Evolutionary conservation across 1,140 invertebrate genomes (phyloP), one percentile per base, ranked within the genome.

Genomic region (Gryllus bimaculatus): DNA sequence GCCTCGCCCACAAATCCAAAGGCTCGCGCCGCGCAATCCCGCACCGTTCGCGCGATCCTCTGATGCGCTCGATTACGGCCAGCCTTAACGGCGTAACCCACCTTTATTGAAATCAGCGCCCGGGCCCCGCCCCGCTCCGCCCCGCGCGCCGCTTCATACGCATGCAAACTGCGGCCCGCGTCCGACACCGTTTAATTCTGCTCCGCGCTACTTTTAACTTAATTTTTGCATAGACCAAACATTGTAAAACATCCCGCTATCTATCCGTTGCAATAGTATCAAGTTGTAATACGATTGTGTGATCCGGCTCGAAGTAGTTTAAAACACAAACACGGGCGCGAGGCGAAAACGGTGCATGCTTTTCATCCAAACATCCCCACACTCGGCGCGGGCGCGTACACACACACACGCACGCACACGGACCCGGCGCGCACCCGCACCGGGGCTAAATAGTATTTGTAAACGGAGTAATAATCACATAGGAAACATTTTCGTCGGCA

Each of bases 231-330:
- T 66, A 66, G 54, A 18, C 54, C 7, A 66, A 66, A 66, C 54
- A 66, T 66, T 66, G 54, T 66, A 66, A 66, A 66, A 66, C 54
- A 66, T 66, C 54, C 54, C 54, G 54, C 54, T 66, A 66, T 66
- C 54, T 66, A 66, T 66, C 54, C 54, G 10, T 66, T 66, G 54
- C 54, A 66, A 66, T 66, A 66, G 54, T 66, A 66, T 66, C 54
- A 66, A 66, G 54, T 66, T 66, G 54, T 66, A 66, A 66, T 66
- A 66, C 54, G 54, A 66, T 66, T 66, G 54, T 66, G 54, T 66
- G 54, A 66, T 66, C 54, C 54, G 54, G 18, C 26, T 2, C 54
- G 54, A 66, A 66, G 54, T 66, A 66, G 54, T 66, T 66, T 66
- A 66, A 66, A 66, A 66, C 54, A 66, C 54, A 66, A 66, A 66